Evolutionary conservation across 2,113 vertebrate genomes (phyloP), one percentile per base, ranked within the genome.

Genomic region (Pelvicachromis taeniatus): DNA sequence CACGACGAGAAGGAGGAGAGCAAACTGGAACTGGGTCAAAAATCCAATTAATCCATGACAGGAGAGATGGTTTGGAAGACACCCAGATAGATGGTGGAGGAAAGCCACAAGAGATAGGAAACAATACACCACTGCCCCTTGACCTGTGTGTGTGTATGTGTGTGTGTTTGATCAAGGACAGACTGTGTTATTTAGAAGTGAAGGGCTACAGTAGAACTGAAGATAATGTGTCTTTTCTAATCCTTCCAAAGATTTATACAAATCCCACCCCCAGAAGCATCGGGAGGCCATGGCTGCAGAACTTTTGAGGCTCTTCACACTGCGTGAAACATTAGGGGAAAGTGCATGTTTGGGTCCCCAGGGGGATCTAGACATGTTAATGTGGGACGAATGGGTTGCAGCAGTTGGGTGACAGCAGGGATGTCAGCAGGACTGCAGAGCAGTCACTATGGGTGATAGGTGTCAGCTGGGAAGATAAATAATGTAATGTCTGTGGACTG

Each of bases 1-100:
- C 26, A 21, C 10, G 4, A 59, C 19, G 78, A 85, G 78, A 68
- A 79, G 52, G 85, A 90, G 83, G 90, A 75, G 78, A 81, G 73
- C 73, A 89, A 85, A 85, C 85, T 90, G 91, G 89, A 91, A 91
- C 82, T 92, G 94, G 92, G 92, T 93, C 91, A 94, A 89, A 88
- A 95, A 93, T 93, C 92, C 92, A 95, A 94, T 93, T 94, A 95
- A 94, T 95, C 93, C 90, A 81, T 90, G 88, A 94, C 91, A 89
- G 84, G 59, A 86, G 83, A 86, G 87, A 87, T 42, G n/a, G 81
- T 81, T 83, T 81, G 84, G 81, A 78, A 88, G 81, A 81, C 79
- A 68, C 80, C 63, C 33, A 73, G 85, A 42, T 42, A 87, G 82
- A 89, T 9, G n/a, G 78, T 40, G 82, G 40, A 68, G 81, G 65